Evolutionary conservation across 2,888 invertebrate species (phyloP).

Genomic region (Apotomis betuletana): DNA sequence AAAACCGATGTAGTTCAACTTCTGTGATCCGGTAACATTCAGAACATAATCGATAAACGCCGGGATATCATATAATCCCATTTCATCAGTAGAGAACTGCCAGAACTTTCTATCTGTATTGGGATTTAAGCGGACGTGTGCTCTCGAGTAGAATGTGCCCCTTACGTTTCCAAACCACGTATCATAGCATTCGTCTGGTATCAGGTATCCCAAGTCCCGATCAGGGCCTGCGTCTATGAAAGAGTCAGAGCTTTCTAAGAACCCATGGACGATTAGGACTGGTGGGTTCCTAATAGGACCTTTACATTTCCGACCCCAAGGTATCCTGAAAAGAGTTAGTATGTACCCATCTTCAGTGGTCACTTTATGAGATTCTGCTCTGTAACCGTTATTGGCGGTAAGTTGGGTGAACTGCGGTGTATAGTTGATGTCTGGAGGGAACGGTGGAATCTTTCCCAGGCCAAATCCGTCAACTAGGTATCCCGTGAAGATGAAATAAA

Average conservation of each 20-base stretch:
- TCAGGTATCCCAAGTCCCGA: slow-evolving; percentile 52
- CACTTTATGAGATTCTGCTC: slow-evolving; percentile 30
- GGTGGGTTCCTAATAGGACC: slow-evolving; percentile 13
- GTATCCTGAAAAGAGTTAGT: slow-evolving; percentile 35
- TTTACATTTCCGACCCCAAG: slow-evolving; percentile 8
- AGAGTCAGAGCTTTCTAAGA: slow-evolving; percentile 28
- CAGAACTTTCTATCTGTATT: slow-evolving; percentile 74
- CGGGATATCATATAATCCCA: slow-evolving; percentile 87
- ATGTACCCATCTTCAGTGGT: slow-evolving; percentile 37
- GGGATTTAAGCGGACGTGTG: slow-evolving; percentile 72
- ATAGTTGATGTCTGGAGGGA: slow-evolving; percentile 23
- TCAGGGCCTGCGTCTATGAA: slow-evolving; percentile 30
- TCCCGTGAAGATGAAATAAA: slow-evolving; percentile 5
- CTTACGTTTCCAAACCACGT: slow-evolving; percentile 50
- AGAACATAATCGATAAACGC: slow-evolving; percentile 47
- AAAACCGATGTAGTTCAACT: slow-evolving; percentile 27
- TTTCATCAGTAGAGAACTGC: slow-evolving; percentile 79
- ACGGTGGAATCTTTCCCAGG: slow-evolving; percentile 10
- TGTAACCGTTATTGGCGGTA: slow-evolving; percentile 20
- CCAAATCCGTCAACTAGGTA: background rate
- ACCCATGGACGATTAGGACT: slow-evolving; percentile 31
- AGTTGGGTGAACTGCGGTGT: slow-evolving; percentile 23
- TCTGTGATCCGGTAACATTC: background rate
- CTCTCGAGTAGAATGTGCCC: slow-evolving; percentile 69
- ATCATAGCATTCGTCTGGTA: slow-evolving; percentile 51